Percentiles rank a stretch among this genome's conserved stretches.
Evolutionary conservation across 1,140 invertebrate genomes (phyloP).

Genomic region (Temnothorax longispinosus): DNA sequence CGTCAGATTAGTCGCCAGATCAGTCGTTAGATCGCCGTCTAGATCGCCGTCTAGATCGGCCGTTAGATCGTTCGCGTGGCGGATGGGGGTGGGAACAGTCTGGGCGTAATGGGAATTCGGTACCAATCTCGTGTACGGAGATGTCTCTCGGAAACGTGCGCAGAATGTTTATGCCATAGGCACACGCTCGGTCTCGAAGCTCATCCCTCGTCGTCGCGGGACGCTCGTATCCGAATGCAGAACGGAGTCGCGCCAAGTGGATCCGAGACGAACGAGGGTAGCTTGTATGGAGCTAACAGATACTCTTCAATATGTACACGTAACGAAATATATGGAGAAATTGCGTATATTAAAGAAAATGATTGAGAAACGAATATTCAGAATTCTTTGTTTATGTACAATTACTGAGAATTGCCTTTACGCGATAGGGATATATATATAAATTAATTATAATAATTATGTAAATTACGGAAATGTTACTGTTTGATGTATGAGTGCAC

Average conservation of each 20-base stretch:
- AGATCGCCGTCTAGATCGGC: conserved; percentile 58
- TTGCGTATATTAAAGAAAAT: neutral
- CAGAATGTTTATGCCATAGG: conserved; percentile 47
- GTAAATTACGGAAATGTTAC: neutral
- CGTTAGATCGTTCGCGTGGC: conserved; percentile 53
- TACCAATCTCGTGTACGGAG: conserved; percentile 66
- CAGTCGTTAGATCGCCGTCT: conserved; percentile 51
- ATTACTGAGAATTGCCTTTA: neutral
- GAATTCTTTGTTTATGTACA: neutral
- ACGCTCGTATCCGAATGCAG: conserved; percentile 4
- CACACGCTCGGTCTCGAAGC: conserved; percentile 21
- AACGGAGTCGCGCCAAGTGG: conserved; percentile 15
- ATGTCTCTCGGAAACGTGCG: conserved; percentile 66
- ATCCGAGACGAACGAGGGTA: neutral
- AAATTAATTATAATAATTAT: neutral
- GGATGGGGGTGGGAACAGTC: neutral
- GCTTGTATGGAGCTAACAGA: neutral
- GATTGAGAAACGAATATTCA: neutral
- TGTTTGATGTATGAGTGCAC: neutral
- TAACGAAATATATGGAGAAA: neutral
- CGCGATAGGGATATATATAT: neutral
- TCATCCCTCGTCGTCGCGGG: conserved; percentile 16
- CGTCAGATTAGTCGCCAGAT: conserved; percentile 36
- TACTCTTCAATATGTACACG: neutral
- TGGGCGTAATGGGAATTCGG: conserved; percentile 65